These are phyloP conservation scores for Limonius californicus DNA, from an alignment of 1,140 invertebrate genomes.

Conservation along the genomic window DNA sequence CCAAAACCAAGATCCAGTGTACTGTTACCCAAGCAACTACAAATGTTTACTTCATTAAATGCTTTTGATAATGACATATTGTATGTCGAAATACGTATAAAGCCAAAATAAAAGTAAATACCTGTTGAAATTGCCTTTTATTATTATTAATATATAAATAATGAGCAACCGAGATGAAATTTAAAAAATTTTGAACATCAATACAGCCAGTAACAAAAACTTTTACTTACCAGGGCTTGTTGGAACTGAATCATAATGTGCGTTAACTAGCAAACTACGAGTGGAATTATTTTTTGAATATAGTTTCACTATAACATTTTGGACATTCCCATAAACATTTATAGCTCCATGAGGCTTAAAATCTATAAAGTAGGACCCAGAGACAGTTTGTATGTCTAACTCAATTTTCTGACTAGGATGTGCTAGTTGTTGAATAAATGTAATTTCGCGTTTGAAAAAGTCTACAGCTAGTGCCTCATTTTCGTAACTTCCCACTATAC, in stretches of 20 bases:
- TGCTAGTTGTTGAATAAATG: constrained; percentile 50
- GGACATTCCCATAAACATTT: constrained; percentile 53
- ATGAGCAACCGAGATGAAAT: too few species aligned
- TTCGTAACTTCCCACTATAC: constrained; percentile 57
- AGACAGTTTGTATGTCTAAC: constrained; percentile 53
- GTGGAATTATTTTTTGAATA: constrained; percentile 50
- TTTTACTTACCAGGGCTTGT: constrained; percentile 59
- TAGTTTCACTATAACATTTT: constrained; percentile 67
- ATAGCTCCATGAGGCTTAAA: constrained; percentile 48
- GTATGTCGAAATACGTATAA: too few species aligned
- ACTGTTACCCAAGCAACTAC: too few species aligned
- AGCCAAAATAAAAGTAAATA: too few species aligned
- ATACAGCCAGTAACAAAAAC: too few species aligned
- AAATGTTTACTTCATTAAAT: too few species aligned
- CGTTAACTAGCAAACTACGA: constrained; percentile 66
- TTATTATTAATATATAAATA: too few species aligned
- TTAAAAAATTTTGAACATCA: not conserved
- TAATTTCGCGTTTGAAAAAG: constrained; percentile 51
- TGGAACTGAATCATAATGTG: constrained; percentile 76
- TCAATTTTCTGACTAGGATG: constrained; percentile 51
- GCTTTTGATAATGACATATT: too few species aligned
- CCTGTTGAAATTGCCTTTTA: too few species aligned
- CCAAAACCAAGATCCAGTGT: too few species aligned
- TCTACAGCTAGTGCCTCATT: constrained; percentile 62
- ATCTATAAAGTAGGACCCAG: constrained; percentile 52